Evolutionary conservation across 2,888 invertebrate genomes (phyloP).

Genomic region (Rhagonycha fulva): DNA sequence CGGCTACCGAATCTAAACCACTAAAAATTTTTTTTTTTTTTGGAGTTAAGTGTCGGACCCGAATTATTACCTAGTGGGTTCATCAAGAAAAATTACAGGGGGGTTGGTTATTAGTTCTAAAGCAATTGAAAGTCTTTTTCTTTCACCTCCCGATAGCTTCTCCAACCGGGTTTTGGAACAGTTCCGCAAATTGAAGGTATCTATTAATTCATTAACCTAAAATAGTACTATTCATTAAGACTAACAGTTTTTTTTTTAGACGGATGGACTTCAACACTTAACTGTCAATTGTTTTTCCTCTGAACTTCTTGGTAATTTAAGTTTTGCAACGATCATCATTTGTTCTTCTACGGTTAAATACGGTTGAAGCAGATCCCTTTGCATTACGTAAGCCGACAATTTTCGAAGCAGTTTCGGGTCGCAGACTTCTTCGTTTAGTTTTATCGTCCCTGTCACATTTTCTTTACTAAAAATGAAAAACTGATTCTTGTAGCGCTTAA

Average conservation of each 20-base stretch:
- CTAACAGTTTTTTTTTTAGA: too few species aligned
- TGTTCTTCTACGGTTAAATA: neutral
- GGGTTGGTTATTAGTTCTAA: slow-evolving; percentile 82
- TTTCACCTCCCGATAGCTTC: slow-evolving; percentile 76
- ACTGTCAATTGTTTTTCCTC: neutral
- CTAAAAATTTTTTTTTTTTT: slow-evolving; percentile 47
- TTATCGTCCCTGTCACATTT: neutral
- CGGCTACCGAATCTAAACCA: slow-evolving; percentile 75
- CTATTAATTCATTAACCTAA: neutral
- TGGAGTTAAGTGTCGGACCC: too few species aligned
- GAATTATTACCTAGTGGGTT: slow-evolving; percentile 62
- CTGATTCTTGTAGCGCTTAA: too few species aligned
- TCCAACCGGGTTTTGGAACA: slow-evolving; percentile 61
- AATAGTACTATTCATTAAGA: neutral
- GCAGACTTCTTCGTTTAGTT: neutral
- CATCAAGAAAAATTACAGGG: slow-evolving; percentile 79
- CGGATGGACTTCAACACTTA: neutral
- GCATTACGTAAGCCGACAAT: neutral
- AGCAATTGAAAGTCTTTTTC: slow-evolving; percentile 76
- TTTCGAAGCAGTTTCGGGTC: neutral
- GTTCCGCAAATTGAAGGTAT: neutral
- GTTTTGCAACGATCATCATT: neutral
- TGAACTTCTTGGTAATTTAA: neutral
- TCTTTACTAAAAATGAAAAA: neutral
- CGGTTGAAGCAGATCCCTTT: neutral